Conservation (phyloP, 1,140 invertebrate genomes). For the Hypsibius dujardini region DNA sequence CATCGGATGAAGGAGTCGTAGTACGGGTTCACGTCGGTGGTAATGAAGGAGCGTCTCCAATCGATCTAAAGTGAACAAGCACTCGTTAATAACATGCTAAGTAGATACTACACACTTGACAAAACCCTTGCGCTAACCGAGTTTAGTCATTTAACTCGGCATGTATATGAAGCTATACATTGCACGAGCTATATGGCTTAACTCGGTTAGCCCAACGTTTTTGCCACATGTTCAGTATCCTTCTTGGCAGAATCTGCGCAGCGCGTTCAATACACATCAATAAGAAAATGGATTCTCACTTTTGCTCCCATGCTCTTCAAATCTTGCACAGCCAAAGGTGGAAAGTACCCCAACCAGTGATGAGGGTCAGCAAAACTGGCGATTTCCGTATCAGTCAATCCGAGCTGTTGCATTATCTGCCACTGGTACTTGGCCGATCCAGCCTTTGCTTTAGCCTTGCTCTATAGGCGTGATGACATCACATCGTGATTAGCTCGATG, state of each 20-base stretch:
- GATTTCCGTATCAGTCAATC: conserved; percentile 74
- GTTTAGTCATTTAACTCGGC: no score
- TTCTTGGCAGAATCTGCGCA: no score
- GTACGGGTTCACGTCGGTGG: conserved; percentile 91
- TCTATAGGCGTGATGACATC: no score
- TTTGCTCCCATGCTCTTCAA: conserved; percentile 70
- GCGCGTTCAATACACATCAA: no score
- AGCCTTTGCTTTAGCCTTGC: conserved; percentile 81
- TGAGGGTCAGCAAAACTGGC: conserved; percentile 69
- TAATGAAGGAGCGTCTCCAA: conserved; percentile 90
- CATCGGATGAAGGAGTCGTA: conserved; percentile 94
- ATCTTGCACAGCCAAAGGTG: conserved; percentile 67
- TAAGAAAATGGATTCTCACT: no score
- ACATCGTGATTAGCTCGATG: no score
- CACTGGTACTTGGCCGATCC: conserved; percentile 82
- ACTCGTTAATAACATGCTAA: background rate
- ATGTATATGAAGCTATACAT: no score
- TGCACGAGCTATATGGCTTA: no score
- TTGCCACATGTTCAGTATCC: no score
- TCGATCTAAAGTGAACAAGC: conserved; percentile 48
- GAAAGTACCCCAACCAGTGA: conserved; percentile 92
- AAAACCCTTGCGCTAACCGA: no score
- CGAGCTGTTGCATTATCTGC: conserved; percentile 93
- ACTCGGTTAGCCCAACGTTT: no score
- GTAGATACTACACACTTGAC: no score